phyloP scores from a whole-genome alignment of 2,888 invertebrate species.

The Drosophila kokeensis region DNA sequence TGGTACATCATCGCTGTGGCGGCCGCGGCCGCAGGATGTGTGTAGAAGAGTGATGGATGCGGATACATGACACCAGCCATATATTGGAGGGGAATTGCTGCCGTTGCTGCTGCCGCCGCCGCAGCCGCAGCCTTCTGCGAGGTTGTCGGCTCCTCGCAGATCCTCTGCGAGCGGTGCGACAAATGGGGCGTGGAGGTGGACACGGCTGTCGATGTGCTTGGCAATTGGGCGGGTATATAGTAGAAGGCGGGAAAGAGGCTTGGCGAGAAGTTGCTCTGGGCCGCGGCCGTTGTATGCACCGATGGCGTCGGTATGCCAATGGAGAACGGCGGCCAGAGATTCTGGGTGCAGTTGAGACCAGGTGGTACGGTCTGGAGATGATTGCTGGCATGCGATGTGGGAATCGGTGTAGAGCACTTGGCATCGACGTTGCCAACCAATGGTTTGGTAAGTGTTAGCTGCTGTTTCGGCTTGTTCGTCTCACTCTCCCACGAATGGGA shows the following conservation, averaged over 20 bases:
- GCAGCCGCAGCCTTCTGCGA: constrained; percentile 64
- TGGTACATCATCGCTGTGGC: constrained; percentile 87
- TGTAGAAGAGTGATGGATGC: constrained; percentile 86
- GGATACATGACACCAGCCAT: constrained; percentile 88
- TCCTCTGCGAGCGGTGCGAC: constrained; percentile 18
- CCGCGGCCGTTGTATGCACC: constrained; percentile 58
- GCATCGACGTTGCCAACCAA: background rate
- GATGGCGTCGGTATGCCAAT: constrained; percentile 84
- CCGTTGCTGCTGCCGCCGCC: constrained; percentile 35
- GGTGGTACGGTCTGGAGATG: constrained; percentile 40
- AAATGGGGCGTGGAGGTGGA: background rate
- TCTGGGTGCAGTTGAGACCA: constrained; percentile 62
- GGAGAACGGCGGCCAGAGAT: constrained; percentile 88
- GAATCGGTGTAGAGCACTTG: constrained; percentile 24
- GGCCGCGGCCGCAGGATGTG: constrained; percentile 85
- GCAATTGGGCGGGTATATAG: constrained; percentile 86
- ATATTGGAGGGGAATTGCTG: constrained; percentile 87
- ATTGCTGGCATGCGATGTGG: constrained; percentile 2
- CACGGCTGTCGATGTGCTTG: constrained; percentile 13
- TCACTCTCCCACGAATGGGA: constrained; percentile 88
- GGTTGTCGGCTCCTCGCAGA: constrained; percentile 67
- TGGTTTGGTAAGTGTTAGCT: constrained; percentile 60
- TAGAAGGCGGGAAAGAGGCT: constrained; percentile 86
- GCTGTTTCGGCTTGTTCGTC: constrained; percentile 87
- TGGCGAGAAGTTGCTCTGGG: constrained; percentile 80